Percentiles rank a stretch among this genome's conserved stretches.
Conservation (phyloP, 2,113 vertebrate genomes). For the Oreochromis aureus region DNA sequence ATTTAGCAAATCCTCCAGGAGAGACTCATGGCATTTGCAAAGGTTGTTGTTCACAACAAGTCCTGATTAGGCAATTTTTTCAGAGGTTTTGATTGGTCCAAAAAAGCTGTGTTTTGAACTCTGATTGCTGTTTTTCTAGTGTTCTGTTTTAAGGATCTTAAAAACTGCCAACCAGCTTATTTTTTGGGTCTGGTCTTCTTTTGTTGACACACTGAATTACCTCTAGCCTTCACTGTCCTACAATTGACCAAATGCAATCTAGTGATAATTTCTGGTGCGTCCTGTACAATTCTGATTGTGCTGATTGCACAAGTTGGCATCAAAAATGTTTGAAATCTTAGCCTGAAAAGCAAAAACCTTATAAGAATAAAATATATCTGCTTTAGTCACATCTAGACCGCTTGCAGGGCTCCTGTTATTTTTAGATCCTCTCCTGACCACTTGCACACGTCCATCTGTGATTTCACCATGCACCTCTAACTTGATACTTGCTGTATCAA, state of each 20-base stretch:
- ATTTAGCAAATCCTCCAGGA: background rate
- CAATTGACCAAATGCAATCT: background rate
- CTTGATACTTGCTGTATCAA: background rate
- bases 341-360: background rate
- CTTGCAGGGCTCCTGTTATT: background rate
- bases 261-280: background rate
- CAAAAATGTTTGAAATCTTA: background rate
- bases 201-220: background rate
- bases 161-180: background rate
- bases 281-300: background rate
- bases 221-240: background rate
- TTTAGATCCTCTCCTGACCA: background rate
- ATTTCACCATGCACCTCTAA: background rate
- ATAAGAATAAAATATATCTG: background rate
- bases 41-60: background rate
- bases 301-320: background rate
- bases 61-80: background rate
- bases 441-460: background rate
- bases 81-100: background rate
- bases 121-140: background rate
- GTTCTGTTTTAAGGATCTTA: background rate
- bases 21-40: background rate
- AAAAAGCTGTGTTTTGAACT: background rate
- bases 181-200: background rate
- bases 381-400: accelerated